Conservation (phyloP, 2,113 vertebrate genomes). For the Paraplagusia blochii region DNA sequence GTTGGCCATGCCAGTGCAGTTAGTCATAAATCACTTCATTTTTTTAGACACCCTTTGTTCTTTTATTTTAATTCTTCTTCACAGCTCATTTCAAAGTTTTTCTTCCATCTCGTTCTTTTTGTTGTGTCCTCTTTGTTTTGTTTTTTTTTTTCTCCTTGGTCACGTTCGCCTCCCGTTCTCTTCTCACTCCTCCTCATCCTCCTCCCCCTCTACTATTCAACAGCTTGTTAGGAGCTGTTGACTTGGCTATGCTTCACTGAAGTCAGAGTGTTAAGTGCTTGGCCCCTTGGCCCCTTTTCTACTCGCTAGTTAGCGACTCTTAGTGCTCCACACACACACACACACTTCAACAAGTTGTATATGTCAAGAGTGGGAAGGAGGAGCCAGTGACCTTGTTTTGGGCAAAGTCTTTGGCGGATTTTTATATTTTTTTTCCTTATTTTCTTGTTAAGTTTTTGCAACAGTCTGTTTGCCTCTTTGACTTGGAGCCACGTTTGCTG, state of each 20-base stretch:
- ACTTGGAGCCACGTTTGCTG: neutral
- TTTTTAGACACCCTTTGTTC: conserved; percentile 61
- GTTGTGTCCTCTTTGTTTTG: neutral
- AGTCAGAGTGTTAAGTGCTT: conserved; percentile 64
- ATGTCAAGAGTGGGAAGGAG: conserved; percentile 39
- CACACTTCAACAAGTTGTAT: conserved; percentile 28
- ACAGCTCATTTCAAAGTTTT: conserved; percentile 19
- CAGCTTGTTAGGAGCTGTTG: conserved; percentile 72
- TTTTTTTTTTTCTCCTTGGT: conserved; percentile 8
- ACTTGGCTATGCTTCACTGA: conserved; percentile 63
- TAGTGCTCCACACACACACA: conserved; percentile 31
- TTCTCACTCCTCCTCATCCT: conserved; percentile 6
- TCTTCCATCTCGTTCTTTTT: neutral
- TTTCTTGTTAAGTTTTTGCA: neutral
- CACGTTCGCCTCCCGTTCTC: neutral
- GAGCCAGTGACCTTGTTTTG: conserved; percentile 16
- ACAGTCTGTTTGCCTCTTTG: neutral
- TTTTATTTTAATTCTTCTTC: conserved; percentile 37
- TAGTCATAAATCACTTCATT: conserved; percentile 49
- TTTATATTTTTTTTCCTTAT: conserved; percentile 15
- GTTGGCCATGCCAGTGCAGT: neutral
- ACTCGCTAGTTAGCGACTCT: conserved; percentile 62
- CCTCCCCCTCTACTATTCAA: conserved; percentile 26
- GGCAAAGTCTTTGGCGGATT: conserved; percentile 7
- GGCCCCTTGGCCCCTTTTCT: conserved; percentile 61